phyloP scores from a whole-genome alignment of 2,888 invertebrate species.

The Conchocele bisecta region DNA sequence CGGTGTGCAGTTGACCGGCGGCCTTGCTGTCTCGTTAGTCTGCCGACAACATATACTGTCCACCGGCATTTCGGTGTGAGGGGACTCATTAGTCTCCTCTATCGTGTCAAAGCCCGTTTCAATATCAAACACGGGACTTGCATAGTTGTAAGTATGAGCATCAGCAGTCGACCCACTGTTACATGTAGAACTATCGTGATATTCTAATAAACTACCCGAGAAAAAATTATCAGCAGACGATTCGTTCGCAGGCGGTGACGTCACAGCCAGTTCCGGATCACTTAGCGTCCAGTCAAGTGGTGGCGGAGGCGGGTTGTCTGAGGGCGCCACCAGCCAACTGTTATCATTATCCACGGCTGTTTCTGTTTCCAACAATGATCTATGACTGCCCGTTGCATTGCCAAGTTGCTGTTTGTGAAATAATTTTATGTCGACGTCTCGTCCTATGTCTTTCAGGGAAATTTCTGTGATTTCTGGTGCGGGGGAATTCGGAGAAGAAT shows the following conservation, averaged over 20 bases:
- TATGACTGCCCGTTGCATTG: not conserved
- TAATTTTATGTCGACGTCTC: slow-evolving; percentile 66
- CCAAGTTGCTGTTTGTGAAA: slow-evolving; percentile 57
- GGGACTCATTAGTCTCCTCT: slow-evolving; percentile 3
- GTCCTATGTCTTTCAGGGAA: slow-evolving; percentile 70
- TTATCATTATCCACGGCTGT: not conserved
- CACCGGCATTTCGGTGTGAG: not conserved
- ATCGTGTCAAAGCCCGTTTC: slow-evolving; percentile 3
- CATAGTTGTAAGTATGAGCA: slow-evolving; percentile 10
- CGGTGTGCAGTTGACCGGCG: slow-evolving; percentile 4
- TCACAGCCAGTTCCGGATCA: not conserved
- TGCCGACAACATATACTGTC: not conserved
- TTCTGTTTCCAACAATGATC: not conserved
- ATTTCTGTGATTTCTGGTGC: slow-evolving; percentile 72
- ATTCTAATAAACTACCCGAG: slow-evolving; percentile 11
- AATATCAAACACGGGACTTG: slow-evolving; percentile 12
- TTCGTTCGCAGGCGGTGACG: not conserved
- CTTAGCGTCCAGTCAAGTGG: not conserved
- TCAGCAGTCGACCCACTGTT: slow-evolving; percentile 14
- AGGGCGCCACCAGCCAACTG: not conserved
- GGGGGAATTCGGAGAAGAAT: slow-evolving; percentile 56
- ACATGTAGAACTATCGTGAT: slow-evolving; percentile 9
- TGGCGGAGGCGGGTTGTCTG: not conserved
- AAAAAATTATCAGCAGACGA: slow-evolving; percentile 7
- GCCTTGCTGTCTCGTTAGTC: slow-evolving; percentile 1